Base-by-base conservation (phyloP, 2,113 vertebrate genomes). In the Odontophorus gujanensis region DNA sequence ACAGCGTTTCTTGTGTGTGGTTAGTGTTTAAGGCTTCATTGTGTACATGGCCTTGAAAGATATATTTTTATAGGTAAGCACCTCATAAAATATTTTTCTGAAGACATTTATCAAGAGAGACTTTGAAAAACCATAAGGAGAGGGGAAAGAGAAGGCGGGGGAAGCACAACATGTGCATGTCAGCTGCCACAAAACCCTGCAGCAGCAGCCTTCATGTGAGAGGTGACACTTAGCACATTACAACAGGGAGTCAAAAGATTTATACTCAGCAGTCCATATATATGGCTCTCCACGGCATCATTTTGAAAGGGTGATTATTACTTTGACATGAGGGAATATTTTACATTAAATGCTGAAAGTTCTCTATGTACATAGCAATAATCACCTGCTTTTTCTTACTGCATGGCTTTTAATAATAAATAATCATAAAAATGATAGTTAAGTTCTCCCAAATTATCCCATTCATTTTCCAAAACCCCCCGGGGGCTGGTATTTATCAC, bases 301-400 rank as follows among this genome's bases (percentile, higher is more conserved):
- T 97, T 98, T 97, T 97, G 95, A 95, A 96, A 95, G 94, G 97
- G 97, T 97, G 97, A 98, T 98, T 98, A 98, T 98, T 98, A 95
- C 91, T 97, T 96, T 97, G 96, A 97, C 98, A 96, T 95, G 95
- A 96, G 97, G 85, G 84, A 96, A 97, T 96, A 98, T 97, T 98
- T 98, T 98, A 97, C 89, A 97, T 96, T 96, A 98, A 98, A 97
- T 96, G 96, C 88, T 98, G 97, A 96, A 98, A 97, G 93, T 97
- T 97, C 90, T 97, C 93, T 96, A 88, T 93, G 96, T 94, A 90
- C 91, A 92, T 82, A 97, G 96, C 94, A 96, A 95, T 98, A 98
- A 98, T 98, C 98, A 98, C 97, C 93, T 96, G 71, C 30, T 90
- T 96, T 85, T 61, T 72, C 43, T 91, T 86, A 32, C 30, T 53